Base-by-base conservation (phyloP, 2,113 vertebrate species). In the Ploceus nigricollis region DNA sequence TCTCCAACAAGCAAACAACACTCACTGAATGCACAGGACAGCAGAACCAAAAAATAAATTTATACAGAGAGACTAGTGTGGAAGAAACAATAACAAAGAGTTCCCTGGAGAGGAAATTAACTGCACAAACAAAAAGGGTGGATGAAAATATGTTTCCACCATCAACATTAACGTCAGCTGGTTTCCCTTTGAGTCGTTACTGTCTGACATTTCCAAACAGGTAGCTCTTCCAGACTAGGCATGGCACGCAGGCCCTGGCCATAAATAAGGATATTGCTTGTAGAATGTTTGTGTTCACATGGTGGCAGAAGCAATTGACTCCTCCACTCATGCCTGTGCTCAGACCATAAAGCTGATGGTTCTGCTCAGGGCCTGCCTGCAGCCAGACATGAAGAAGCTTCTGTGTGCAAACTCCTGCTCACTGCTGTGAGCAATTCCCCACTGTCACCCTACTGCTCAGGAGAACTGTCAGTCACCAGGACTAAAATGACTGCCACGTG, bases 81-180 rank as follows among this genome's bases (percentile, higher is more conserved):
- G 53, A 66, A 83, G 30, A 92, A 69, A 53, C 22, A 68, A n/a
- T 81, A 75, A 45, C 90, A 81, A 73, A 70, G 45, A 45, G 64
- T 87, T 94, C 93, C 57, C 92, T 9, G 13, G 37, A 87, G 88
- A 93, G 94, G 94, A 96, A 96, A 81, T 47, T 65, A 81, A 44
- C 71, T 20, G 44, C 56, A 48, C 72, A 89, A 92, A 93, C 82
- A 93, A 87, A 84, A 90, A 83, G 65, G 60, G 87, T 92, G 90
- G 88, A 83, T 93, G 76, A 66, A 89, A 63, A 71, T 50, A n/a
- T 2, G 3, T 86, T 85, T 93, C 85, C 79, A 71, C 71, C 64
- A 89, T 78, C 44, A 63, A 35, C n/a, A 58, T 88, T 73, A 83
- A 56, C 1, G 23, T 86, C 85, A 90, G 13, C 44, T 75, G 57